These are phyloP conservation scores for Scaeva pyrastri DNA, from an alignment of 2,888 invertebrate species.

Conservation along the genomic window DNA sequence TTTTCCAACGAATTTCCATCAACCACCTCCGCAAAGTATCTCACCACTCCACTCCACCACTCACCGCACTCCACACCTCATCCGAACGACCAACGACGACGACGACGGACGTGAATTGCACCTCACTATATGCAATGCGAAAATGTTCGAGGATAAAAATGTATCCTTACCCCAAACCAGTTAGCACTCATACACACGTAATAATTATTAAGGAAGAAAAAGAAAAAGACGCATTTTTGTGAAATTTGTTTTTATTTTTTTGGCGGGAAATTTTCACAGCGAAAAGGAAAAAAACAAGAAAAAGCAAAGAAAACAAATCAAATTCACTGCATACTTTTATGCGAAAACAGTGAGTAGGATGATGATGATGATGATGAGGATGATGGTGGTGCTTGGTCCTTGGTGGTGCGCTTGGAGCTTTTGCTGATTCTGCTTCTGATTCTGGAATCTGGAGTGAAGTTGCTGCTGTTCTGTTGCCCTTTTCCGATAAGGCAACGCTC, in stretches of 20 bases:
- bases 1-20: slow-evolving; percentile 42
- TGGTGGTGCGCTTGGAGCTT: slow-evolving; percentile 18
- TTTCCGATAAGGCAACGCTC: slow-evolving; percentile 60
- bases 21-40: slow-evolving; percentile 6
- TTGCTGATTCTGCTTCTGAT: slow-evolving; percentile 22
- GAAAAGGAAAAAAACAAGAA: slow-evolving; percentile 33
- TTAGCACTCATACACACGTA: neutral
- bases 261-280: slow-evolving; percentile 61
- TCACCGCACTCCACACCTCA: too few relatives aligned
- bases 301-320: slow-evolving; percentile 63
- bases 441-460: slow-evolving; percentile 12
- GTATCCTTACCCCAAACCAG: neutral
- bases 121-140: slow-evolving; percentile 49
- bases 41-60: neutral
- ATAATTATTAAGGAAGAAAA: slow-evolving; percentile 68
- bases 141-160: slow-evolving; percentile 17
- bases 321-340: slow-evolving; percentile 70
- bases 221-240: slow-evolving; percentile 75
- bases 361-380: slow-evolving; percentile 25
- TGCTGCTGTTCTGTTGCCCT: slow-evolving; percentile 42
- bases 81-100: too few relatives aligned
- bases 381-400: slow-evolving; percentile 3
- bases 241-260: slow-evolving; percentile 60
- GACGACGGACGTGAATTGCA: slow-evolving; percentile 57
- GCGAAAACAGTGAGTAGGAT: neutral